Base-by-base conservation (phyloP, 2,113 vertebrate species). In the Trogon surrucura region DNA sequence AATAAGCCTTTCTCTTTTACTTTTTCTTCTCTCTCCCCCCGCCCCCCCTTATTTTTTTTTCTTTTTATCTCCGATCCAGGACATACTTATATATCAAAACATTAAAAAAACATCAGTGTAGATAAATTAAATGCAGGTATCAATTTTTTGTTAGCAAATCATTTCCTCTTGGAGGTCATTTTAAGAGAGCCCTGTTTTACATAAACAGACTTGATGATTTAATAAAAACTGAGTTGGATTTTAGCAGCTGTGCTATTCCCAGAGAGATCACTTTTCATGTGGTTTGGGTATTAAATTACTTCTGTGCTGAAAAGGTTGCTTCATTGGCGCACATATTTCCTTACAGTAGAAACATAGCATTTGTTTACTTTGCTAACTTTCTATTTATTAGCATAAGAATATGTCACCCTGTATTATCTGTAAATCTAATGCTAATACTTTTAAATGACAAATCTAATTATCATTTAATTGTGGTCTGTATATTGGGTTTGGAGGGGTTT, bases 191-290 rank as follows among this genome's bases (percentile, higher is more conserved):
- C 91, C 95, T 96, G 71, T 89, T 97, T 97, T 95, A 95, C 91
- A 95, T 95, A 98, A 97, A 98, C 95, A 97, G 53, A 54, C 93
- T 94, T 65, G 92, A 91, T 70, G 70, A 97, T 96, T 98, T 97
- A 97, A 98, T 98, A 96, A 97, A 96, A 97, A 96, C 83, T 92
- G 97, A 90, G 97, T 96, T 97, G 97, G 93, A 92, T 97, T 98
- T 98, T 97, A 97, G 97, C 98, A 98, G 97, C 98, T 98, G 97
- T 84, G 74, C 94, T 93, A 84, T 97, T 98, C 98, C 98, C 98
- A 98, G 95, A 94, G 96, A 47, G 97, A 98, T 98, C 98, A 95
- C 97, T 97, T 98, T 98, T 98, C 98, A 96, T 97, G 96, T 97
- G 96, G 97, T 97, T 97, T 91, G 93, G 91, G 93, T 91, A 96